These are phyloP conservation scores for Drosophila nannoptera DNA, from an alignment of 1,140 invertebrate genomes.

Conservation along the genomic window DNA sequence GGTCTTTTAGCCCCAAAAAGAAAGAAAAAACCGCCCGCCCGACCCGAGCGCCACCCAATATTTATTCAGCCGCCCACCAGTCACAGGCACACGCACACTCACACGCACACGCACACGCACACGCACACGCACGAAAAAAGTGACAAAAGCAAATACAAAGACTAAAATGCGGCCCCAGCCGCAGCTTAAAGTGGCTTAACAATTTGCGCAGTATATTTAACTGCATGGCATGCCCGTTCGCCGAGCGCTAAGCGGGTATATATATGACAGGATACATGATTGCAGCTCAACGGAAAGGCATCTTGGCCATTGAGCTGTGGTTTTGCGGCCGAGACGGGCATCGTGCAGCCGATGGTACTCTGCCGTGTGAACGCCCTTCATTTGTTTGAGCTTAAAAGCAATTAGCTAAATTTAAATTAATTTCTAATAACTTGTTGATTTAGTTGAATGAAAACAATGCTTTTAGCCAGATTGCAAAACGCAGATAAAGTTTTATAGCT, in stretches of 20 bases:
- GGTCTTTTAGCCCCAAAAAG: slow-evolving; percentile 27
- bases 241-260: neutral
- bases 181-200: slow-evolving; percentile 20
- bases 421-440: slow-evolving; percentile 1
- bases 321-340: neutral
- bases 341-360: neutral
- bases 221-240: slow-evolving; percentile 5
- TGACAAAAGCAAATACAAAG: slow-evolving; percentile 25
- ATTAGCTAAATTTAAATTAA: neutral
- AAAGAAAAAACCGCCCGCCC: slow-evolving; percentile 25
- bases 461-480: neutral
- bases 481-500: neutral
- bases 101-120: no score
- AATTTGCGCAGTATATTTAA: slow-evolving; percentile 47
- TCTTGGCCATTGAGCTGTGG: no score
- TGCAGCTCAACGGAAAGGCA: no score
- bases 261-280: neutral
- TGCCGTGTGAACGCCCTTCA: neutral
- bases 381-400: neutral
- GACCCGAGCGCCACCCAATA: slow-evolving; percentile 59
- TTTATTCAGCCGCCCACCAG: slow-evolving; percentile 42
- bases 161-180: slow-evolving; percentile 9
- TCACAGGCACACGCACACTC: no score
- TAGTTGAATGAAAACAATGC: neutral
- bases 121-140: slow-evolving; percentile 10